Conservation (phyloP, 2,888 invertebrate species). For the Bruchidius siliquastri region DNA sequence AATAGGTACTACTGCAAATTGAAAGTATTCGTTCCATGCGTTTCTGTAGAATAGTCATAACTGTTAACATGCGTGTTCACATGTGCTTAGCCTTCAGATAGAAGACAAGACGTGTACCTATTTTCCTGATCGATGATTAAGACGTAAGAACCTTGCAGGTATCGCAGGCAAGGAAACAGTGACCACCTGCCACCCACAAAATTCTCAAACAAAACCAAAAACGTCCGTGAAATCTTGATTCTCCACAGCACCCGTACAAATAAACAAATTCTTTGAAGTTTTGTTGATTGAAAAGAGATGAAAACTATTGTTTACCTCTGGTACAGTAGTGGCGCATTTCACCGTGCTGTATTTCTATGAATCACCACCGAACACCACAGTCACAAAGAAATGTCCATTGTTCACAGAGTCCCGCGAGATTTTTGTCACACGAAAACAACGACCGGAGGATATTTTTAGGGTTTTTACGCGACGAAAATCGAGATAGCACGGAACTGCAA, state of each 20-base stretch:
- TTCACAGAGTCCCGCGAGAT: not conserved
- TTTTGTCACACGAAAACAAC: not conserved
- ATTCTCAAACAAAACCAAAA: not conserved
- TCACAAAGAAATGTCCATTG: not conserved
- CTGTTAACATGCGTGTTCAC: not conserved
- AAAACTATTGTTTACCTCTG: conserved; percentile 45
- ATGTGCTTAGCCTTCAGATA: conserved; percentile 9
- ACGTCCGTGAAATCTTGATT: conserved; percentile 1
- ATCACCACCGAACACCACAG: not conserved
- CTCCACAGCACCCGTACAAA: conserved; percentile 1
- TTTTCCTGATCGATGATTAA: conserved; percentile 9
- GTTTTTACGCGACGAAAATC: conserved; percentile 25
- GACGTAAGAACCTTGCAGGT: not conserved
- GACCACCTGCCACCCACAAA: not conserved
- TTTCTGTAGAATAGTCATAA: too few relatives aligned
- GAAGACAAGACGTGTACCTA: conserved; percentile 25
- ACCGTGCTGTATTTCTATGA: not conserved
- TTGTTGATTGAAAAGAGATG: conserved; percentile 32
- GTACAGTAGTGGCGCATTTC: conserved; percentile 19
- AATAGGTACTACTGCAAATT: too few relatives aligned
- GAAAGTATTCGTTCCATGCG: too few relatives aligned
- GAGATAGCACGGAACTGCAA: conserved; percentile 34
- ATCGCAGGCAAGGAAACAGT: not conserved
- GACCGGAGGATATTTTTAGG: not conserved
- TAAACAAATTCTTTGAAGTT: conserved; percentile 6